A percentile compares a stretch with the other conserved stretches of the same genome.
Conservation (phyloP, 2,888 invertebrate genomes). For the Clunio marinus region DNA sequence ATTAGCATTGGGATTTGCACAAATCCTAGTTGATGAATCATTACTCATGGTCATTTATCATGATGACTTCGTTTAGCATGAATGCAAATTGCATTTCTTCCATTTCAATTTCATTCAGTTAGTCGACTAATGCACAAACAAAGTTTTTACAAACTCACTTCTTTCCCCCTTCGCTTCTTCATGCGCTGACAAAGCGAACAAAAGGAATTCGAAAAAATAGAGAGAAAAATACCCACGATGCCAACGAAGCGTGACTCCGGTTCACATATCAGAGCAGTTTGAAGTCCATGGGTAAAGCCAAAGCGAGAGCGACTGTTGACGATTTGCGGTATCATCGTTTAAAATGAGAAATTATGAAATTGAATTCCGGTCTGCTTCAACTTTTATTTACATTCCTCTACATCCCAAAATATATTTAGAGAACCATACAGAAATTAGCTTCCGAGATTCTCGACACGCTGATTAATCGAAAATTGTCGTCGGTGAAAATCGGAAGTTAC, state of each 20-base stretch:
- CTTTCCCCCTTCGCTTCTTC: neutral
- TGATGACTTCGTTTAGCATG: too few species aligned
- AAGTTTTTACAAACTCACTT: neutral
- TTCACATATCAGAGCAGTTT: conserved; percentile 34
- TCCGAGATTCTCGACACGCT: neutral
- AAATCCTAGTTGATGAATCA: too few species aligned
- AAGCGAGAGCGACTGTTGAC: neutral
- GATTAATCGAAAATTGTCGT: conserved; percentile 29
- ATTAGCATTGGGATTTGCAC: too few species aligned
- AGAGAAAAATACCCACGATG: conserved; percentile 35
- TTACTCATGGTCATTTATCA: too few species aligned
- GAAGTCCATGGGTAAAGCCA: neutral
- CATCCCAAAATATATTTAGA: too few species aligned
- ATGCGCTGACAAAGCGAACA: neutral
- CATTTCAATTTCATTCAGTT: neutral
- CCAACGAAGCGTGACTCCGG: conserved; percentile 37
- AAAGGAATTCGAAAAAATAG: neutral
- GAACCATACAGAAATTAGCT: too few species aligned
- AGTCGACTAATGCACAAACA: neutral
- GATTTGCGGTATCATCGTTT: conserved; percentile 26
- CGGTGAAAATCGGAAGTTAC: conserved; percentile 27
- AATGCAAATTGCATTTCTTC: too few species aligned
- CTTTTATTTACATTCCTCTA: conserved; percentile 1
- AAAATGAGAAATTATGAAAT: conserved; percentile 1
- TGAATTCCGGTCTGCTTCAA: conserved; percentile 22